A percentile compares a stretch with the other conserved stretches of the same genome.
Conservation (phyloP, 1,140 invertebrate genomes). For the Drosophila burlai region DNA sequence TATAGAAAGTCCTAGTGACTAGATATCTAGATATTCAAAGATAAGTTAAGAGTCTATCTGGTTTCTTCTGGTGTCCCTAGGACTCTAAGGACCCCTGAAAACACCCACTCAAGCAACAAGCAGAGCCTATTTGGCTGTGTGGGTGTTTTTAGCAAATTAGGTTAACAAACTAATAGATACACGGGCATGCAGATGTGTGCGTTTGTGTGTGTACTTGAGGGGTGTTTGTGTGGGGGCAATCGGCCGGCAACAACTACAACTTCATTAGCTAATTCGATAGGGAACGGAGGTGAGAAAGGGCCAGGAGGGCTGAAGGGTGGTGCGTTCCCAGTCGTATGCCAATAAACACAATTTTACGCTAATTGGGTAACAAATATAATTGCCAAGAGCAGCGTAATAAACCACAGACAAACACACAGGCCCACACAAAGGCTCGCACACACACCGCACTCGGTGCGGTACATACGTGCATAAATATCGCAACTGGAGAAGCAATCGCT, state of each 20-base stretch:
- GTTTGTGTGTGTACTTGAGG: slow-evolving; percentile 6
- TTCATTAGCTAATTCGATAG: slow-evolving; percentile 81
- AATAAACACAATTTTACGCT: slow-evolving; percentile 84
- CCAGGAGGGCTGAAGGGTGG: background rate
- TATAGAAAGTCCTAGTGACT: too few relatives aligned
- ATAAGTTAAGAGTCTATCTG: background rate
- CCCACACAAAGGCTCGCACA: slow-evolving; percentile 17
- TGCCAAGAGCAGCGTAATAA: slow-evolving; percentile 83
- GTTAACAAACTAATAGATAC: slow-evolving; percentile 77
- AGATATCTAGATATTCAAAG: background rate
- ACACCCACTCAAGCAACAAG: slow-evolving; percentile 40
- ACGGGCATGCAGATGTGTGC: slow-evolving; percentile 28
- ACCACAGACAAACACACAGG: slow-evolving; percentile 70
- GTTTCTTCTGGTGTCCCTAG: slow-evolving; percentile 4
- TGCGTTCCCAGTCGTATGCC: slow-evolving; percentile 58
- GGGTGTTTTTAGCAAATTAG: slow-evolving; percentile 77
- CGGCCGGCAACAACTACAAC: slow-evolving; percentile 63
- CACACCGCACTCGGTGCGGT: slow-evolving; percentile 23
- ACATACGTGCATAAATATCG: slow-evolving; percentile 53
- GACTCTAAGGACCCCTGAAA: slow-evolving; percentile 5
- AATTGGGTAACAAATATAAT: slow-evolving; percentile 84
- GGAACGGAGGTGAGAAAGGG: slow-evolving; percentile 15
- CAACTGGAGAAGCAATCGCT: slow-evolving; percentile 49
- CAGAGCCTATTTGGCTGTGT: slow-evolving; percentile 12
- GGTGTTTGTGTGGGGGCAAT: slow-evolving; percentile 22